These are phyloP conservation scores for Saccostrea glomerata DNA, from an alignment of 1,140 invertebrate species.

Conservation along the genomic window DNA sequence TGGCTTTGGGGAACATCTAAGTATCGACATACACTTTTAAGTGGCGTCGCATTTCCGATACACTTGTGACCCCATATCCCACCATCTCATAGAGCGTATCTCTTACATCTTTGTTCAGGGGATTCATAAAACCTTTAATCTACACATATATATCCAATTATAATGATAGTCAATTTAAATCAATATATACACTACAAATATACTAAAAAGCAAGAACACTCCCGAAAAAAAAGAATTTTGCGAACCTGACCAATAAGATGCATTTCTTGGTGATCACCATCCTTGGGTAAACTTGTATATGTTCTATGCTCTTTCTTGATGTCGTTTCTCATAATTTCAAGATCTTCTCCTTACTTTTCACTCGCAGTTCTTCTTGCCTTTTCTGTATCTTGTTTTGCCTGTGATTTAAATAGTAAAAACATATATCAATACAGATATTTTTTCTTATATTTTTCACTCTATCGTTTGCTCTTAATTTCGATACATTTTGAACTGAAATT, in stretches of 20 bases:
- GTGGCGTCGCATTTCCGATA: slow-evolving; percentile 41
- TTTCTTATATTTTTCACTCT: too few species aligned
- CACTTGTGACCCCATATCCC: slow-evolving; percentile 46
- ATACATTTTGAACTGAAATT: too few species aligned
- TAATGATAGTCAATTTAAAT: not conserved
- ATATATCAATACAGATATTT: too few species aligned
- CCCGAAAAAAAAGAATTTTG: too few species aligned
- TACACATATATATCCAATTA: not conserved
- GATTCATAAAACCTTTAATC: slow-evolving; percentile 47
- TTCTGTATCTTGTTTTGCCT: slow-evolving; percentile 36
- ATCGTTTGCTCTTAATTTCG: too few species aligned
- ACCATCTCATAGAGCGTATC: slow-evolving; percentile 2
- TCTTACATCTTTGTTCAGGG: slow-evolving; percentile 40
- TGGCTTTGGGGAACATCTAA: not conserved
- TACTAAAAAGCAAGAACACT: too few species aligned
- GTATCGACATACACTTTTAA: slow-evolving; percentile 41
- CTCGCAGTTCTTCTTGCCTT: slow-evolving; percentile 9
- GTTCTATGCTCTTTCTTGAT: slow-evolving; percentile 25
- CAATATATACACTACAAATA: not conserved
- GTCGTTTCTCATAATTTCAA: not conserved
- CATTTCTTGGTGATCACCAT: slow-evolving; percentile 23
- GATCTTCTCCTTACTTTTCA: slow-evolving; percentile 5
- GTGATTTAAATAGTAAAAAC: too few species aligned
- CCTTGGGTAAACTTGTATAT: slow-evolving; percentile 34
- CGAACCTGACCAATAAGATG: slow-evolving; percentile 43